These are phyloP conservation scores for Ormyrus labotus DNA, from an alignment of 2,888 invertebrate species.

Conservation along the genomic window DNA sequence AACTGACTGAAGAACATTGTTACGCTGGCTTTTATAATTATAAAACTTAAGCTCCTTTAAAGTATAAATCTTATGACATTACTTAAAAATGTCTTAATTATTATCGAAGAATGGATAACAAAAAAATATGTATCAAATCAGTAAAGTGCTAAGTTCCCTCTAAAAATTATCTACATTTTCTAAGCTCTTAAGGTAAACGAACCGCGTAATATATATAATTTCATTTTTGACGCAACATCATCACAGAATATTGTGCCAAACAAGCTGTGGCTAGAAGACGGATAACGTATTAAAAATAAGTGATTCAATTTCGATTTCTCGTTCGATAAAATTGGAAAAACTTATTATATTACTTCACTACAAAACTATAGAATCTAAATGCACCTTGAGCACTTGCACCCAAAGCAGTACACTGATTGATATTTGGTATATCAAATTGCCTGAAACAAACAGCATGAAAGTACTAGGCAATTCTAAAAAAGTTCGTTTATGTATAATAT, in stretches of 20 bases:
- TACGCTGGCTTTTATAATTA: constrained; percentile 9
- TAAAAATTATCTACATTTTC: constrained; percentile 34
- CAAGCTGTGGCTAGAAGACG: constrained; percentile 31
- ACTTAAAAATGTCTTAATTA: neutral
- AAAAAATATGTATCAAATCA: constrained; percentile 36
- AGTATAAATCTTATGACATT: constrained; percentile 9
- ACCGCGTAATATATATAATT: constrained; percentile 34
- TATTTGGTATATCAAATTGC: constrained; percentile 14
- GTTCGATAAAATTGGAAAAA: constrained; percentile 16
- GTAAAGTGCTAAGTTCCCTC: constrained; percentile 4
- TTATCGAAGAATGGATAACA: constrained; percentile 18
- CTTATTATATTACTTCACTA: neutral
- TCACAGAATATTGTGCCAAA: constrained; percentile 44
- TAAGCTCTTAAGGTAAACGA: constrained; percentile 17
- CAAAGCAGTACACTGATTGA: constrained; percentile 29
- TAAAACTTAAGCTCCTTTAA: constrained; percentile 34
- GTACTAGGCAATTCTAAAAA: too few species aligned
- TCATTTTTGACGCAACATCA: constrained; percentile 51
- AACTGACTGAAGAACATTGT: constrained; percentile 36
- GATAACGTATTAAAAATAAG: constrained; percentile 1
- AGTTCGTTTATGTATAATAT: too few species aligned
- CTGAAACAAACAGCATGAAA: too few species aligned
- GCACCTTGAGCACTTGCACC: neutral
- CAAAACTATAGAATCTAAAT: constrained; percentile 9
- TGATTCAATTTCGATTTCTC: constrained; percentile 13